Evolutionary conservation across 2,797 vertebrate species (phyloP).

Genomic region (Peromyscus nudipes): DNA sequence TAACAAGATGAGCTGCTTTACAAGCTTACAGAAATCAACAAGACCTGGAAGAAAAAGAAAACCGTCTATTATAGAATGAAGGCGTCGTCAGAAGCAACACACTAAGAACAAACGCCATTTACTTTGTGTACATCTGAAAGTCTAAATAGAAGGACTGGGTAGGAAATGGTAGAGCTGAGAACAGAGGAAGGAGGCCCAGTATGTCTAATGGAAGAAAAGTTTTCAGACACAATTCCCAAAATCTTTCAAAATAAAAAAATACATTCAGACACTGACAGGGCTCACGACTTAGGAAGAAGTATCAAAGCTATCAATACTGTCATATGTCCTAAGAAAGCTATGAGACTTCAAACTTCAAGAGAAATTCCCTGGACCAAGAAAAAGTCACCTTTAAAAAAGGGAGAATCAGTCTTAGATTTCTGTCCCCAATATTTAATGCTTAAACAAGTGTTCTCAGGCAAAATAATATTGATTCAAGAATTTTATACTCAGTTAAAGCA

Average conservation of each 20-base stretch:
- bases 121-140: constrained; percentile 7
- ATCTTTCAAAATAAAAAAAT: constrained; percentile 43
- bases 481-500: background rate
- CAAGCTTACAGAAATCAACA: constrained; percentile 2
- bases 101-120: background rate
- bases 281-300: background rate
- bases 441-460: constrained; percentile 12
- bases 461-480: constrained; percentile 14
- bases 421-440: background rate
- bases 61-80: background rate
- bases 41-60: constrained; percentile 21
- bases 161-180: background rate
- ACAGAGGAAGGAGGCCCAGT: background rate
- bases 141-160: constrained; percentile 48
- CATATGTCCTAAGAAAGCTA: background rate
- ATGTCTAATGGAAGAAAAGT: background rate
- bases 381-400: constrained; percentile 22
- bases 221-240: constrained; percentile 3
- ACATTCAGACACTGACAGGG: constrained; percentile 14
- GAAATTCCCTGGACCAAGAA: background rate
- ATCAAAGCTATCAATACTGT: background rate
- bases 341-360: constrained; percentile 27
- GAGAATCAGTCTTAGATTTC: background rate
- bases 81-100: background rate
- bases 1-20: background rate